Evolutionary conservation across 2,797 vertebrate species (phyloP).

Genomic region (Tapera naevia): DNA sequence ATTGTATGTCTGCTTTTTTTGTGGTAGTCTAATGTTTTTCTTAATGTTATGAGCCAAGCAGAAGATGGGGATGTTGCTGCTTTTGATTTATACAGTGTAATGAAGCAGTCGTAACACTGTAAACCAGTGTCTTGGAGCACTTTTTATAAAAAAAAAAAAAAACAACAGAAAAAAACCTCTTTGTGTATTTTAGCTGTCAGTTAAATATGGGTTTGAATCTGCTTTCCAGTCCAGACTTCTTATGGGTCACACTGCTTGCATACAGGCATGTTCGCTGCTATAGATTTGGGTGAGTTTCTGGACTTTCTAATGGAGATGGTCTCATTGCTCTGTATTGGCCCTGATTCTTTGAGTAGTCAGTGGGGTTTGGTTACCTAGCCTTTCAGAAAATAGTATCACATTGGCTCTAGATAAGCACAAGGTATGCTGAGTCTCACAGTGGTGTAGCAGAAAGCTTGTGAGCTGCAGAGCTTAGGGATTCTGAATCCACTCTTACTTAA

Average conservation of each 20-base stretch:
- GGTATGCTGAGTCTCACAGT: background rate
- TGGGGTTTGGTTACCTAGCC: background rate
- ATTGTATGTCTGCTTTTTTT: slow-evolving; percentile 78
- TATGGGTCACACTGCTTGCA: background rate
- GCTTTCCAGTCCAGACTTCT: background rate
- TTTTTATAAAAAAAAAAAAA: background rate
- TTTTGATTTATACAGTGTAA: background rate
- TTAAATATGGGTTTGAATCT: background rate
- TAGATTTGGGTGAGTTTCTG: background rate
- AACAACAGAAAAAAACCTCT: background rate
- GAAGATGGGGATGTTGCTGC: background rate
- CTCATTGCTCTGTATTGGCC: background rate
- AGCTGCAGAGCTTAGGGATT: background rate
- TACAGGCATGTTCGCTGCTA: background rate
- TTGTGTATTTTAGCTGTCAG: background rate
- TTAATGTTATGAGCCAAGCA: background rate
- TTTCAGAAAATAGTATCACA: background rate
- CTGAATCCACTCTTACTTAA: background rate
- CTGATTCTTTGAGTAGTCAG: background rate
- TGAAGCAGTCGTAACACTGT: background rate
- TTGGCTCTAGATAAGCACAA: background rate
- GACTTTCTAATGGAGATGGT: background rate
- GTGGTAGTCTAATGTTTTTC: background rate
- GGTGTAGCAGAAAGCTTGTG: background rate
- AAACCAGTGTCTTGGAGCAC: background rate